phyloP scores from a whole-genome alignment of 2,797 vertebrate species.

The Propithecus perrieri region DNA sequence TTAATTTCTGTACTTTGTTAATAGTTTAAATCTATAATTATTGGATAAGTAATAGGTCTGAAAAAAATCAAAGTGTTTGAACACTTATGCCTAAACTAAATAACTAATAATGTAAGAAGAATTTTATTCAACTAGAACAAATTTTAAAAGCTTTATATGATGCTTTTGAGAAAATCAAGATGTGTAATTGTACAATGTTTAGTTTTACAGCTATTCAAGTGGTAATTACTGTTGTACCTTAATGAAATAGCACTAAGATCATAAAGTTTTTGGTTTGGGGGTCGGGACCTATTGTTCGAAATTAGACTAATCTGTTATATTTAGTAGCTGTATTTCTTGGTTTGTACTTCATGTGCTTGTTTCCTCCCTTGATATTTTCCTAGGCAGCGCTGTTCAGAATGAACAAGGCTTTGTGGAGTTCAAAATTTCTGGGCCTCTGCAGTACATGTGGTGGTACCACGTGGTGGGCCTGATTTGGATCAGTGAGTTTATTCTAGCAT shows the following conservation, averaged over 20 bases:
- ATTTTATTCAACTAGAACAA: slow-evolving; percentile 23
- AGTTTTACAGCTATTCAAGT: slow-evolving; percentile 22
- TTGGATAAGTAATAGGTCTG: not conserved
- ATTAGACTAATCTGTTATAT: not conserved
- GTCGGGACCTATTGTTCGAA: not conserved
- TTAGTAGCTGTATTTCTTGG: not conserved
- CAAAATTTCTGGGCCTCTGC: slow-evolving; percentile 90
- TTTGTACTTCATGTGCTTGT: slow-evolving; percentile 29
- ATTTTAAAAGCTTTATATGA: not conserved
- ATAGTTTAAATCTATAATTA: slow-evolving; percentile 25
- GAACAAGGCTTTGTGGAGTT: slow-evolving; percentile 94
- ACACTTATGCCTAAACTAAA: slow-evolving; percentile 23
- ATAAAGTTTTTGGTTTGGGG: not conserved
- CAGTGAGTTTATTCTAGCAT: slow-evolving; percentile 97
- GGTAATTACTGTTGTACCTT: not conserved
- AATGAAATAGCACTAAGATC: not conserved
- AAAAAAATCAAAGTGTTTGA: not conserved
- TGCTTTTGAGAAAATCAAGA: slow-evolving; percentile 23
- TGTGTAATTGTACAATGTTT: slow-evolving; percentile 5
- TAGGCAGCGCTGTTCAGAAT: slow-evolving; percentile 92
- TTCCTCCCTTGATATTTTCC: slow-evolving; percentile 61
- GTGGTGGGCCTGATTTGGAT: slow-evolving; percentile 96
- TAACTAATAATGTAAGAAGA: slow-evolving; percentile 25
- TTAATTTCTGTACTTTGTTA: not conserved
- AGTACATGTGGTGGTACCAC: slow-evolving; percentile 98